Percentiles rank a stretch among this genome's conserved stretches.
Evolutionary conservation across 2,888 invertebrate genomes (phyloP).

Genomic region (Allacma fusca): DNA sequence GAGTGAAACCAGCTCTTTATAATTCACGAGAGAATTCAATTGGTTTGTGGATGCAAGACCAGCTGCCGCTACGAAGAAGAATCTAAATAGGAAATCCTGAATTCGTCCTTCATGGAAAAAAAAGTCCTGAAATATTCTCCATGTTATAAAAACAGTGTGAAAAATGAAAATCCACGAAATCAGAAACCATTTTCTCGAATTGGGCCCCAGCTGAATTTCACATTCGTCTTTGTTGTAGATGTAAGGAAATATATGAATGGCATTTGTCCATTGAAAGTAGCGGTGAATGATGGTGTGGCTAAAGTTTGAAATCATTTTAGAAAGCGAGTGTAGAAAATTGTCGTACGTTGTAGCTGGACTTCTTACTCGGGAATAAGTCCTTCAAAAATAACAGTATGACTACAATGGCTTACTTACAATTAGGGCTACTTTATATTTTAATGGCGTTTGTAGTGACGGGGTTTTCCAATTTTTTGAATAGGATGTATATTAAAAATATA

Average conservation of each 20-base stretch:
- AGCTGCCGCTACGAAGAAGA: conserved; percentile 6
- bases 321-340: no score
- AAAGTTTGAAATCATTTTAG: not conserved
- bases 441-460: no score
- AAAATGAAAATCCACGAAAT: not conserved
- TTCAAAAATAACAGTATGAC: no score
- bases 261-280: conserved; percentile 9
- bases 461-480: no score
- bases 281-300: not conserved
- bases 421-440: no score
- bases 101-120: not conserved
- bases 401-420: no score
- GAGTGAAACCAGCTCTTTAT: not conserved
- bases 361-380: no score
- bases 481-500: no score
- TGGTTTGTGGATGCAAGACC: conserved; percentile 9
- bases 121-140: not conserved
- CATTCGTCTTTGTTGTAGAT: not conserved
- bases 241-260: not conserved
- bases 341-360: no score
- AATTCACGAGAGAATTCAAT: not conserved
- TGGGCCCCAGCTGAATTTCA: not conserved
- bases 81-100: conserved; percentile 1
- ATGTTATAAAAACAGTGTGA: not conserved
- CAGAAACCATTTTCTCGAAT: not conserved